Conservation (phyloP, 2,113 vertebrate species). For the Terrapene triunguis region DNA sequence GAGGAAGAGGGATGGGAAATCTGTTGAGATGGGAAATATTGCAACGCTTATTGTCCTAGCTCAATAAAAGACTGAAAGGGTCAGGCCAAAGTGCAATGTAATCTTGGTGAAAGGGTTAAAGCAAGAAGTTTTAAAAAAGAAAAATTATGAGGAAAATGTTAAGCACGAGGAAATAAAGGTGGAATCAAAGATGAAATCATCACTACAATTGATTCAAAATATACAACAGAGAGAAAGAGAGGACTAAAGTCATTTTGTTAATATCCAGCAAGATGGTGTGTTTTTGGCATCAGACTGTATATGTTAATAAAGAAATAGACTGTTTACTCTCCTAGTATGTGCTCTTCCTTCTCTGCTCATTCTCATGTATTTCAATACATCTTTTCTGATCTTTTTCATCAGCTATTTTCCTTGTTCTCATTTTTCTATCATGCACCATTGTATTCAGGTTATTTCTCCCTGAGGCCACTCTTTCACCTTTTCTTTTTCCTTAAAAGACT, state of each 20-base stretch:
- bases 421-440: neutral
- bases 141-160: neutral
- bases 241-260: neutral
- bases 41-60: accelerated
- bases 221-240: neutral
- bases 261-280: neutral
- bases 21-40: neutral
- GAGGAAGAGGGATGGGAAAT: neutral
- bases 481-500: neutral
- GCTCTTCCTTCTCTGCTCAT: neutral
- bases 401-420: neutral
- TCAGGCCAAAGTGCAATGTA: neutral
- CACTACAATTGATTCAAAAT: neutral
- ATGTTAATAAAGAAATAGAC: neutral
- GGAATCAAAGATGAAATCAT: neutral
- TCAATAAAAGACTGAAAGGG: neutral
- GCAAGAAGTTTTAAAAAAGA: neutral
- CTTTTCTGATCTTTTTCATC: neutral
- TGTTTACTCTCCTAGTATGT: neutral
- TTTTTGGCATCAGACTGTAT: neutral
- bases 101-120: neutral
- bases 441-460: neutral
- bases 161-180: neutral
- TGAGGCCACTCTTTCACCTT: neutral
- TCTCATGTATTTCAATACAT: neutral